phyloP scores from a whole-genome alignment of 1,140 invertebrate genomes.

The Euura saliciscinereae region DNA sequence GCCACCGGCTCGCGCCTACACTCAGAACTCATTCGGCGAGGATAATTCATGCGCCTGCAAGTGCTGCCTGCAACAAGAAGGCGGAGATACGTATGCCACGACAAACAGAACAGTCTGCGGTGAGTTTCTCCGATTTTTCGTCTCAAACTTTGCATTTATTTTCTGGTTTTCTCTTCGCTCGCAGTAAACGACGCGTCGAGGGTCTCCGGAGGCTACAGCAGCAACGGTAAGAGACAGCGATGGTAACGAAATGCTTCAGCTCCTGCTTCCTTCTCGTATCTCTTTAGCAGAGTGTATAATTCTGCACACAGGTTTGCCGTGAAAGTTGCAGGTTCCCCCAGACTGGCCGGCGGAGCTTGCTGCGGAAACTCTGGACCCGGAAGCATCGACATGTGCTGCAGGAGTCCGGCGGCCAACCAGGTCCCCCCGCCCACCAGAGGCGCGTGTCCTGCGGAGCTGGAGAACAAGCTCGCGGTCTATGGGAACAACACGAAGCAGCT shows the following conservation, averaged over 20 bases:
- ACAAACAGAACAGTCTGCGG: conserved; percentile 16
- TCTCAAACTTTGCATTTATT: no score
- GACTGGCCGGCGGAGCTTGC: conserved; percentile 33
- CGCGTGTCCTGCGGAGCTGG: conserved; percentile 41
- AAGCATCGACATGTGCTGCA: conserved; percentile 20
- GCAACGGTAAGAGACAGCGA: background rate
- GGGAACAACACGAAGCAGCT: conserved; percentile 43
- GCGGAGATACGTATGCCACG: conserved; percentile 8
- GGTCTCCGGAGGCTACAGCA: background rate
- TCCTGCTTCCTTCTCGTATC: background rate
- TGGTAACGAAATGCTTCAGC: background rate
- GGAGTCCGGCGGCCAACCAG: conserved; percentile 19
- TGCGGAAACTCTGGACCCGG: background rate
- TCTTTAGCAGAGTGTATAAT: conserved; percentile 1
- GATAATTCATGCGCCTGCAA: conserved; percentile 19
- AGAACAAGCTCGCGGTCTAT: conserved; percentile 32
- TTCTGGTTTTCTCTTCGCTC: background rate
- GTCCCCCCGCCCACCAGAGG: conserved; percentile 23
- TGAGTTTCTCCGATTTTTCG: background rate
- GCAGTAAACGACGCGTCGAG: background rate
- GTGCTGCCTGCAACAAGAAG: conserved; percentile 19
- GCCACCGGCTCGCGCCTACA: conserved; percentile 14
- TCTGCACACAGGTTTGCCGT: conserved; percentile 5
- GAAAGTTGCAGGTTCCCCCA: conserved; percentile 30
- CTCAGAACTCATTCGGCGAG: conserved; percentile 11